Conservation (phyloP, 2,113 vertebrate genomes). For the Myotis lucifugus region DNA sequence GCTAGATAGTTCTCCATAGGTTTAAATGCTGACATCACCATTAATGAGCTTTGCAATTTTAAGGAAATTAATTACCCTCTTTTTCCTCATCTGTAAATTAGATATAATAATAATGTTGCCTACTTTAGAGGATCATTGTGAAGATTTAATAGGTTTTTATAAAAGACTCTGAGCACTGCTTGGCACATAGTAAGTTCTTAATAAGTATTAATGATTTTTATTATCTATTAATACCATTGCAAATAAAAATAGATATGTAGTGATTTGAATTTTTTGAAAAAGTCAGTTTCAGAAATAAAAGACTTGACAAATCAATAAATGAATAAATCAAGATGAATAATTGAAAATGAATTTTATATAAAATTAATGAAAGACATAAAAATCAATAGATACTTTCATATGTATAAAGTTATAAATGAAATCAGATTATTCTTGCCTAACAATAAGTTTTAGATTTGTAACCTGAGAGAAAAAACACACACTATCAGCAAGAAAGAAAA, state of each 20-base stretch:
- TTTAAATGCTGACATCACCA: neutral
- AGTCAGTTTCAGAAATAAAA: neutral
- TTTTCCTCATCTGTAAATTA: slow-evolving; percentile 7
- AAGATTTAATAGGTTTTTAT: neutral
- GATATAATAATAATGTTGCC: slow-evolving; percentile 21
- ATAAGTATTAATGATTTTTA: slow-evolving; percentile 54
- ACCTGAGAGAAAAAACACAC: slow-evolving; percentile 19
- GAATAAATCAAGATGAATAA: neutral
- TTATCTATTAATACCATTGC: slow-evolving; percentile 29
- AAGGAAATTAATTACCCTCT: neutral
- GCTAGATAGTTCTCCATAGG: neutral
- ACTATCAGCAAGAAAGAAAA: neutral
- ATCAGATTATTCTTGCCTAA: neutral
- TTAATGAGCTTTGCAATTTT: neutral
- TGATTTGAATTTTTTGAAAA: slow-evolving; percentile 38
- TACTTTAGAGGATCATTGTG: neutral
- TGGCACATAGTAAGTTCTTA: slow-evolving; percentile 11
- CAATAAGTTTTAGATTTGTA: neutral
- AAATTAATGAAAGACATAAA: slow-evolving; percentile 18
- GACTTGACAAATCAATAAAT: neutral
- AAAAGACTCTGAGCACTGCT: slow-evolving; percentile 25
- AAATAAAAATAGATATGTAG: slow-evolving; percentile 15
- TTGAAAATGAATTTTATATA: neutral
- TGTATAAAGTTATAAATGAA: neutral
- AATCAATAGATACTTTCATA: neutral